Evolutionary conservation across 37 sponge, comb jelly and placozoan species (phyloP), one percentile per base, ranked within the genome.

Genomic region (Spongilla lacustris): DNA sequence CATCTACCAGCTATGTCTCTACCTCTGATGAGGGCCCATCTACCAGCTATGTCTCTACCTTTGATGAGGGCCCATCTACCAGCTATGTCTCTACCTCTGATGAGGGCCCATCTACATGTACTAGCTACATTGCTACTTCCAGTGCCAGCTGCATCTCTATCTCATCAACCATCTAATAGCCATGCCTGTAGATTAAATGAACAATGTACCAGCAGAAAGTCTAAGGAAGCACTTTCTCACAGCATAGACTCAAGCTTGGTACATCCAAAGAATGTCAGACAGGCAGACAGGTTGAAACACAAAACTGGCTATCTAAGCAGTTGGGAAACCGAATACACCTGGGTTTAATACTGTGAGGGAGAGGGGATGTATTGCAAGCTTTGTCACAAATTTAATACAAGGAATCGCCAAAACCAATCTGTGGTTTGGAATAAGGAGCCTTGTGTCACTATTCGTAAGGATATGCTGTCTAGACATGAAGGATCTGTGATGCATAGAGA

Each of bases 401-500:
- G 58, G 58, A 58, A 58, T 58, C 19, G 58, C 58, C 58, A 58
- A 58, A 58, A 58, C 58, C 58, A 58, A 76, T 14, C 71, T 26
- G 82, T 24, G 25, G 33, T 34, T 26, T 70, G 37, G 37, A 69
- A 48, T 24, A 69, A 35, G n/a, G 36, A 68, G 34, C 82, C 82
- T 34, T 81, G 82, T 36, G 31, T 58, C 22, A 69, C 82, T 69
- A 24, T 69, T 33, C 49, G 82, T 29, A 48, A 58, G 26, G 71
- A 81, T 69, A 28, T 36, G 23, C 69, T 81, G 36, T 28, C 28
- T 32, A 48, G 82, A 29, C 82, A 81, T 36, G 66, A 77, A 78
- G 49, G 24, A 25, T 85, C 86, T 11, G 36, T 35, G 27, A 85
- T 85, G 86, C 86, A 85, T 32, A 67, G 68, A 26, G 86, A 77